A percentile compares a stretch with the other conserved stretches of the same genome.
Evolutionary conservation across 2,113 vertebrate genomes (phyloP).

Genomic region (Eudyptes chrysolophus): DNA sequence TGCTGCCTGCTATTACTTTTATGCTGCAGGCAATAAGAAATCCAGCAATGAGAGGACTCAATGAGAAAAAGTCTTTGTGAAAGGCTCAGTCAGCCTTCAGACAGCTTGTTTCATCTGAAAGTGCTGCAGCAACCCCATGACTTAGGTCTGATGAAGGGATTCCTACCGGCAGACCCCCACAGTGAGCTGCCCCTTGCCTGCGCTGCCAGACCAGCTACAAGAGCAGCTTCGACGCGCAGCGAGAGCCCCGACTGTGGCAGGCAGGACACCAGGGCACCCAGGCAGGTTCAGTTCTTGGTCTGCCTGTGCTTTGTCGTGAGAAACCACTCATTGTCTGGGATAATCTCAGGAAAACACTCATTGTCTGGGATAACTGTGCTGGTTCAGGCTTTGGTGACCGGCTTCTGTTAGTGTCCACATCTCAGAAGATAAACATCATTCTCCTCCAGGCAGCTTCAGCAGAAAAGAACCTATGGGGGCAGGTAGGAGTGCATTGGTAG

Average conservation of each 20-base stretch:
- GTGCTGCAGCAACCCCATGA: not conserved
- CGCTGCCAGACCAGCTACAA: not conserved
- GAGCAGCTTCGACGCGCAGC: not conserved
- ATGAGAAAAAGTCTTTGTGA: not conserved
- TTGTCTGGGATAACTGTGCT: not conserved
- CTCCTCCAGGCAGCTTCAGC: not conserved
- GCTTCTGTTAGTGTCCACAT: not conserved
- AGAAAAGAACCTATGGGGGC: not conserved
- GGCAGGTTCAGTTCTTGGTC: no score
- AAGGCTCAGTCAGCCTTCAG: not conserved
- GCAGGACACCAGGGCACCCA: not conserved
- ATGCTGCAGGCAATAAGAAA: not conserved
- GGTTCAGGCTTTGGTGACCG: not conserved
- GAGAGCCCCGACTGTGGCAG: accelerated
- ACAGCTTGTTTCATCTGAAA: not conserved
- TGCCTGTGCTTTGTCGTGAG: not conserved
- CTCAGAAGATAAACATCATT: not conserved
- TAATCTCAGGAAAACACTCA: not conserved
- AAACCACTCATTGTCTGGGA: not conserved
- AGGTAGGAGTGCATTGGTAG: not conserved
- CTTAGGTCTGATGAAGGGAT: not conserved
- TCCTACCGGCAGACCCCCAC: accelerated
- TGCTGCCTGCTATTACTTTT: not conserved
- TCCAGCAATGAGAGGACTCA: not conserved
- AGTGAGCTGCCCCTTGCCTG: not conserved